A percentile compares a stretch with the other conserved stretches of the same genome.
Conservation (phyloP, 2,888 invertebrate genomes). For the Busseola fusca region DNA sequence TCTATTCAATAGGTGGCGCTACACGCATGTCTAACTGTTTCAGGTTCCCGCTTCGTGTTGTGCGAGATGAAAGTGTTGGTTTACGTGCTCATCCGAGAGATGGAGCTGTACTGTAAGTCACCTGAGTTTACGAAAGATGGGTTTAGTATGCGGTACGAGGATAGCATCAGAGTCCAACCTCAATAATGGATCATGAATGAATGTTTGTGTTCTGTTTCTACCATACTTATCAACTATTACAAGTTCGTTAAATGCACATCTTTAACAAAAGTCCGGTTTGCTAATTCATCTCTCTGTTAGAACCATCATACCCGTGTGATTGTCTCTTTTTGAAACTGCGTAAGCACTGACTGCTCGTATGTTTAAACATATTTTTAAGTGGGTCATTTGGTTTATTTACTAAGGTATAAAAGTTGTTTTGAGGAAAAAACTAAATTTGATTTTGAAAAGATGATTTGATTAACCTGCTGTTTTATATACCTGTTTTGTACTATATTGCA, state of each 20-base stretch:
- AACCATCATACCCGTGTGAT: too few species aligned
- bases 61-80: conserved; percentile 77
- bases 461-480: not conserved
- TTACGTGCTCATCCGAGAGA: conserved; percentile 72
- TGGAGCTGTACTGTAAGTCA: conserved; percentile 68
- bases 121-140: conserved; percentile 58
- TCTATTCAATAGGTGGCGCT: conserved; percentile 10
- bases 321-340: not conserved
- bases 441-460: not conserved
- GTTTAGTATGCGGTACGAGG: conserved; percentile 67
- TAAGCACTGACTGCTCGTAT: not conserved
- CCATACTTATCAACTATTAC: not conserved
- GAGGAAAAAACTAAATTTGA: not conserved
- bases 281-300: not conserved
- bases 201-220: not conserved
- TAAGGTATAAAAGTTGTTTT: not conserved
- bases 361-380: not conserved
- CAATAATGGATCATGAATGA: conserved; percentile 1
- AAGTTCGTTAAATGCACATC: not conserved
- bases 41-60: conserved; percentile 78
- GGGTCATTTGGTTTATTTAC: not conserved
- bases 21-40: not conserved
- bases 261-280: too few species aligned
- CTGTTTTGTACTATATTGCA: not conserved
- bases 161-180: conserved; percentile 64